These are phyloP conservation scores for Perccottus glenii DNA, from an alignment of 2,113 vertebrate genomes.

Conservation along the genomic window DNA sequence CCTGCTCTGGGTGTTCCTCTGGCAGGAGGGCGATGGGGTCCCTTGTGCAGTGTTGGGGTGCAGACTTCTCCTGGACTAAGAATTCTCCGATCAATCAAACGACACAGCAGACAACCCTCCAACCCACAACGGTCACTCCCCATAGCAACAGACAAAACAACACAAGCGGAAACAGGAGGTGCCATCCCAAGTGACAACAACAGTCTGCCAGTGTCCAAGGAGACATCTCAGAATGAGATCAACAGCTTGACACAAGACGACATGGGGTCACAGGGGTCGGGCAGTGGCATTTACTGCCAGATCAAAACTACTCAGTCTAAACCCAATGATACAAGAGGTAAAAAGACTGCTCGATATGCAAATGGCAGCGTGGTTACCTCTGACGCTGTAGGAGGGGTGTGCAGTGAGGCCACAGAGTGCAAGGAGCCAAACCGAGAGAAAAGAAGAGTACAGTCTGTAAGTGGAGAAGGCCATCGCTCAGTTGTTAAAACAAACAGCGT, in stretches of 20 bases:
- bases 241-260: slow-evolving; percentile 73
- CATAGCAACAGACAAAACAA: slow-evolving; percentile 50
- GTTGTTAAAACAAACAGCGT: slow-evolving; percentile 57
- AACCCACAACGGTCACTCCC: slow-evolving; percentile 35
- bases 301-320: slow-evolving; percentile 66
- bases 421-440: slow-evolving; percentile 53
- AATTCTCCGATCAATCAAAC: slow-evolving; percentile 74
- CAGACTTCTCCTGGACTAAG: slow-evolving; percentile 81
- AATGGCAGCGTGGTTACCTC: slow-evolving; percentile 83
- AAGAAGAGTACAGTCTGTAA: slow-evolving; percentile 72
- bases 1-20: slow-evolving; percentile 79
- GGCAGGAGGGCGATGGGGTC: slow-evolving; percentile 80
- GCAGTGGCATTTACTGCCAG: slow-evolving; percentile 77
- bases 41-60: slow-evolving; percentile 80
- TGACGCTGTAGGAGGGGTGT: slow-evolving; percentile 79
- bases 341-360: slow-evolving; percentile 71
- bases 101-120: slow-evolving; percentile 53
- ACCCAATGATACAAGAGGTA: slow-evolving; percentile 61
- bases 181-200: slow-evolving; percentile 57
- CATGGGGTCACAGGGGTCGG: slow-evolving; percentile 75
- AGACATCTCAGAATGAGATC: slow-evolving; percentile 74
- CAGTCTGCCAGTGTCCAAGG: slow-evolving; percentile 60
- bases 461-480: slow-evolving; percentile 60
- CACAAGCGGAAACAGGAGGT: slow-evolving; percentile 20
- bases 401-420: slow-evolving; percentile 68